A percentile compares a stretch with the other conserved stretches of the same genome.
Conservation (phyloP, 2,797 vertebrate genomes). For the Helarctos malayanus region DNA sequence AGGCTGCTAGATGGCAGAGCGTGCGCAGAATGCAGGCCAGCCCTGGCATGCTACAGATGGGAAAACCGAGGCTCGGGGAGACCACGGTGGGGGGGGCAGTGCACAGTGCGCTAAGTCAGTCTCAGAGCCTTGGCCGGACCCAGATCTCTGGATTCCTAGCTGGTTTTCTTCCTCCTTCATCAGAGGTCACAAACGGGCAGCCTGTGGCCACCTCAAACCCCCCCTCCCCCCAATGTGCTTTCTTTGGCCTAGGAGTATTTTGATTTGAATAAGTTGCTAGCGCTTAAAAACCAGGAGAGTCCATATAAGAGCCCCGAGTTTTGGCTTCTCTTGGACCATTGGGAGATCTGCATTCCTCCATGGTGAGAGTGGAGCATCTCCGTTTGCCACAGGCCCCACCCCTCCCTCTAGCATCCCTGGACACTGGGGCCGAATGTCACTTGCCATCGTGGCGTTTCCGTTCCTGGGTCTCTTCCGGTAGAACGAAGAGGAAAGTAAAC, state of each 20-base stretch:
- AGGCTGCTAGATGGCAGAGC: neutral
- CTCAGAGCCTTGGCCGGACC: neutral
- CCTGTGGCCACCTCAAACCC: constrained; percentile 71
- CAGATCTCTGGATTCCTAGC: neutral
- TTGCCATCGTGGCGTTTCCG: neutral
- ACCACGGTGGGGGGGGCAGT: neutral
- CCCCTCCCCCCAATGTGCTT: constrained; percentile 78
- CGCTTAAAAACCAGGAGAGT: constrained; percentile 75
- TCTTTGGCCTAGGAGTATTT: constrained; percentile 76
- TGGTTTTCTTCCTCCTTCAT: neutral
- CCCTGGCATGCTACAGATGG: neutral
- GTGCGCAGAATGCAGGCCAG: accelerated
- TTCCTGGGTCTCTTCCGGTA: neutral
- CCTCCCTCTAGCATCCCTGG: neutral
- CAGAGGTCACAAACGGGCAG: constrained; percentile 68
- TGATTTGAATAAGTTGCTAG: constrained; percentile 73
- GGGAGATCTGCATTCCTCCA: constrained; percentile 74
- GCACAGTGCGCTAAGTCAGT: accelerated
- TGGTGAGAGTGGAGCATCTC: constrained; percentile 58
- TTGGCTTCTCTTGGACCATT: constrained; percentile 68
- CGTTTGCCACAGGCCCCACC: constrained; percentile 21
- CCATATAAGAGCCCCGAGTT: constrained; percentile 75
- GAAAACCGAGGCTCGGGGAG: constrained; percentile 19
- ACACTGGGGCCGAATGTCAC: neutral
- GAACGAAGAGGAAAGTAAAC: neutral